phyloP scores from a whole-genome alignment of 2,888 invertebrate genomes.

The Tortricodes alternella region DNA sequence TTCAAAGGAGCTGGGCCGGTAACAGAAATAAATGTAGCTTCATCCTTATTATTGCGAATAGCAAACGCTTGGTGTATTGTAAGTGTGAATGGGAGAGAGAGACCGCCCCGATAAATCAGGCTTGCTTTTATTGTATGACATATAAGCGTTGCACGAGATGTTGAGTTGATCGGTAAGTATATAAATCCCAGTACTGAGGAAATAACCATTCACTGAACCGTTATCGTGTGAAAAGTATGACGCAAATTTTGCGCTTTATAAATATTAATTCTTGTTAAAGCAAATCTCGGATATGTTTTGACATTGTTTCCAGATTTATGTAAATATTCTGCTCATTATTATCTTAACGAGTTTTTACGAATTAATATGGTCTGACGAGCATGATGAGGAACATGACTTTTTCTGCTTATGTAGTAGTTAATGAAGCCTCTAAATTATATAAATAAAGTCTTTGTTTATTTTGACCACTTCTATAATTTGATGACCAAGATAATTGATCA shows the following conservation, averaged over 20 bases:
- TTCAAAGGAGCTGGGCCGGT: conserved; percentile 8
- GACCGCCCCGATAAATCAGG: conserved; percentile 25
- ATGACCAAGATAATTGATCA: not conserved
- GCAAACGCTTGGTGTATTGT: conserved; percentile 22
- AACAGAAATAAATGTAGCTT: conserved; percentile 19
- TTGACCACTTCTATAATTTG: too few species aligned
- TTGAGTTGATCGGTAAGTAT: conserved; percentile 2
- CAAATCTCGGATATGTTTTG: not conserved
- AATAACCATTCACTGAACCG: conserved; percentile 11
- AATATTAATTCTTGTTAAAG: not conserved
- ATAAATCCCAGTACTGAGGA: not conserved
- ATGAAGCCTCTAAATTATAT: too few species aligned
- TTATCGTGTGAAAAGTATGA: not conserved
- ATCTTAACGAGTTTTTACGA: not conserved
- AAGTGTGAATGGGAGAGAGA: conserved; percentile 23
- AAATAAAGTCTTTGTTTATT: conserved; percentile 13
- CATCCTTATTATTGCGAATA: conserved; percentile 16
- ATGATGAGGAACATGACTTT: too few species aligned
- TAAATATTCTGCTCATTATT: not conserved
- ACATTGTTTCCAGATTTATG: not conserved
- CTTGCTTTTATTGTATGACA: conserved; percentile 21
- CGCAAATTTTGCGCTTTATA: conserved; percentile 6
- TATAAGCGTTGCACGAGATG: not conserved
- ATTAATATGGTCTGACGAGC: not conserved
- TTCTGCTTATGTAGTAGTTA: too few species aligned